These are phyloP conservation scores for Ericerus pela DNA, from an alignment of 1,140 invertebrate species.

Conservation along the genomic window DNA sequence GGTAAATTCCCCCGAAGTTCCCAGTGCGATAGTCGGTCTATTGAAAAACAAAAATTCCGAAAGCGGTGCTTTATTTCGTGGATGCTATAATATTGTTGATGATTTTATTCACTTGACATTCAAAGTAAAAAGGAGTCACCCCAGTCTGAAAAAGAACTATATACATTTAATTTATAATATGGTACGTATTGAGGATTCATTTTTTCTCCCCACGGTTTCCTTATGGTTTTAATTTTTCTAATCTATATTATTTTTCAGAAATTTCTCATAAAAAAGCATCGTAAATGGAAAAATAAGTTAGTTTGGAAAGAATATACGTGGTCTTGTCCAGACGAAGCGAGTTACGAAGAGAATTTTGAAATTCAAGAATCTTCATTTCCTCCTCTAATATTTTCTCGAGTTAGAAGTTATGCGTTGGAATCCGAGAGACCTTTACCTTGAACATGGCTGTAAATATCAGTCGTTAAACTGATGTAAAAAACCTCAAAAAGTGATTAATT, in stretches of 20 bases:
- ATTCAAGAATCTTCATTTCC: not conserved
- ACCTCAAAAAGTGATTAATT: too few relatives aligned
- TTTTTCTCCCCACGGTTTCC: not conserved
- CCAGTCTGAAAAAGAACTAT: not conserved
- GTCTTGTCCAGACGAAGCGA: not conserved
- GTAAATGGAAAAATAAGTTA: not conserved
- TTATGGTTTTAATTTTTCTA: not conserved
- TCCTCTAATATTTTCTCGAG: not conserved
- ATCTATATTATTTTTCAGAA: not conserved
- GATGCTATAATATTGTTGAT: not conserved
- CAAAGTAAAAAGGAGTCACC: not conserved
- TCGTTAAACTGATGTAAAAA: too few relatives aligned
- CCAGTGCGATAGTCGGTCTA: not conserved
- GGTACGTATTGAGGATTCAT: not conserved
- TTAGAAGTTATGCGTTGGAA: not conserved
- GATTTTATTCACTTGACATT: not conserved
- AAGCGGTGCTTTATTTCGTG: not conserved
- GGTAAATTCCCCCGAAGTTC: not conserved
- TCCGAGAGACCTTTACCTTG: not conserved
- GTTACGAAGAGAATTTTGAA: slow-evolving; percentile 6
- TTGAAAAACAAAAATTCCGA: slow-evolving; percentile 1
- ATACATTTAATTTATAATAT: slow-evolving; percentile 4
- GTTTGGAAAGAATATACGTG: not conserved
- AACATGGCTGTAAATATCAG: too few relatives aligned
- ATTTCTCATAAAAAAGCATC: not conserved